Conservation (phyloP, 2,888 invertebrate species). For the Cantharis lateralis region DNA sequence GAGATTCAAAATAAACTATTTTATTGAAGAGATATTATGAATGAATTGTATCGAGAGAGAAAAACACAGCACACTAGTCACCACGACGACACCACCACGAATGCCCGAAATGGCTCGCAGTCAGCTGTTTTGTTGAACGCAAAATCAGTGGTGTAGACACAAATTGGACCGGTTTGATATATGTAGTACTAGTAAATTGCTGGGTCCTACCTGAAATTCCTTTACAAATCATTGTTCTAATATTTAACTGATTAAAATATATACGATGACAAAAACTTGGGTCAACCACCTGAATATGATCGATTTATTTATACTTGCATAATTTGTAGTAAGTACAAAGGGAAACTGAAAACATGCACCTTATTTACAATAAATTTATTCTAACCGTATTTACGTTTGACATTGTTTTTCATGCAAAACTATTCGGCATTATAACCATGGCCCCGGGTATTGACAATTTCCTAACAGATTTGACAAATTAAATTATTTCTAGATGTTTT, state of each 20-base stretch:
- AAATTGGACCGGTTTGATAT: not conserved
- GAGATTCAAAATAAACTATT: not conserved
- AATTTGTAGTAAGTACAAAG: not conserved
- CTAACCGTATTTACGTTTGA: too few relatives aligned
- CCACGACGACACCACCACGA: not conserved
- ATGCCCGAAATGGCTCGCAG: not conserved
- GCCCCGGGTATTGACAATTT: not conserved
- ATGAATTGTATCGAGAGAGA: not conserved
- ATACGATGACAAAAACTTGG: not conserved
- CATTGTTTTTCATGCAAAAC: too few relatives aligned
- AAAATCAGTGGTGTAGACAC: not conserved
- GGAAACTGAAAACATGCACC: not conserved
- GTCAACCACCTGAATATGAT: not conserved
- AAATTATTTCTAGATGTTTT: not conserved
- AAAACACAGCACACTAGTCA: not conserved
- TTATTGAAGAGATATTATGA: not conserved
- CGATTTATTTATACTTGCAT: not conserved
- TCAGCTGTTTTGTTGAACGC: constrained; percentile 7
- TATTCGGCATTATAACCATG: not conserved
- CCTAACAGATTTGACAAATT: not conserved
- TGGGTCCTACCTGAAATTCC: not conserved
- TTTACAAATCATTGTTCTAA: not conserved
- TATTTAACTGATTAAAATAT: not conserved
- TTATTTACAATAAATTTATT: not conserved
- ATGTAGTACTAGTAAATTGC: not conserved